Base-by-base conservation (phyloP, 2,797 vertebrate genomes). In the Lepus oiostolus region DNA sequence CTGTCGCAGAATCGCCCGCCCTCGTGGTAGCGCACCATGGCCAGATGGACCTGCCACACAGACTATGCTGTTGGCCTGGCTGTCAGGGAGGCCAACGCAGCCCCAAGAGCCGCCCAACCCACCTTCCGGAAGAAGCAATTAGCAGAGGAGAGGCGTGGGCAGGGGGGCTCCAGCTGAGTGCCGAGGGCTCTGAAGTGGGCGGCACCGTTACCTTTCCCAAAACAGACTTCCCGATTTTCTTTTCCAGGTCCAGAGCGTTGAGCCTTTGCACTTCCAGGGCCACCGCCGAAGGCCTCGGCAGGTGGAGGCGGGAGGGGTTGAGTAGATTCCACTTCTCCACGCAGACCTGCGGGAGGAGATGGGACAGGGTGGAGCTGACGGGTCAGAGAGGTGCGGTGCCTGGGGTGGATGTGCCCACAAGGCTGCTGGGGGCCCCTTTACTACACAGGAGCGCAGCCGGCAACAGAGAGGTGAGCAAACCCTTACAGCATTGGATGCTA, bases 1-100 rank as follows among this genome's bases (percentile, higher is more conserved):
- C 99, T 99, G 97, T 98, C 98, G 12, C 99, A 99, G 98, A 99
- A 99, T 19, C 99, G 99, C 0, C 99, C 99, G 0, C 97, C 99
- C 95, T 99, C 99, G 0, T 99, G 99, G 97, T 99, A 99, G 28
- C 99, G 99, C 71, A 99, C 99, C 99, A 99, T 99, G 76, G 99
- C 99, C 97, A 99, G 97, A 97, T 99, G 99, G 67, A 99, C 99
- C 99, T 99, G 90, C 4, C 96, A 67, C 50, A 86, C 52, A 84
- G 76, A 95, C 2, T 1, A 13, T 0, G 10, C n/a, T 13, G 54
- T 96, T 21, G 76, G 77, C 60, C 70, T 0, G 52, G 80, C 30
- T 32, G 77, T 4, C 74, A 83, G 72, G 80, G 58, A 63, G 54
- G 65, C 70, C 3, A 0, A 24, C 19, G 58, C 75, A 4, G 0